Evolutionary conservation across 2,113 vertebrate genomes (phyloP).

Genomic region (Sorex araneus): DNA sequence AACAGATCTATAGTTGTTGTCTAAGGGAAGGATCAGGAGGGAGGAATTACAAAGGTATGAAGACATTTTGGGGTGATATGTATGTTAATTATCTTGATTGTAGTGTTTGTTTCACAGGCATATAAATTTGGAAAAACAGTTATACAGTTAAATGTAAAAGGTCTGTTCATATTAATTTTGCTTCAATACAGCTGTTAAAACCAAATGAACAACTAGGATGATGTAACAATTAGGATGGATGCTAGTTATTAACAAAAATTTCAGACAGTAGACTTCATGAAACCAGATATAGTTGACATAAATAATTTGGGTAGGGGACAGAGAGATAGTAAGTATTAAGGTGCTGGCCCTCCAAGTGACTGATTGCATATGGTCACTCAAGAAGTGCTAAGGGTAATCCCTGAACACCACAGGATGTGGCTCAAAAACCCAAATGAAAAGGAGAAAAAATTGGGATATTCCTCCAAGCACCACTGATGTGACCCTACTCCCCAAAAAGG

Average conservation of each 20-base stretch:
- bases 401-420: too few species aligned
- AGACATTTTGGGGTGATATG: neutral
- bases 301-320: neutral
- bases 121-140: neutral
- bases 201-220: neutral
- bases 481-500: neutral
- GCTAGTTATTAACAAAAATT: neutral
- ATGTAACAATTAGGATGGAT: slow-evolving; percentile 12
- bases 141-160: neutral
- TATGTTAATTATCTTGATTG: neutral
- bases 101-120: neutral
- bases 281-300: neutral
- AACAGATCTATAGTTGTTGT: neutral
- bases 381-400: too few species aligned
- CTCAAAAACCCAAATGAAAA: too few species aligned
- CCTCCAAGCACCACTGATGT: too few species aligned
- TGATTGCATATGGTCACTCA: too few species aligned
- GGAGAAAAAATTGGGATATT: too few species aligned
- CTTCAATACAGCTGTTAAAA: slow-evolving; percentile 34
- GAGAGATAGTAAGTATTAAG: too few species aligned
- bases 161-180: slow-evolving; percentile 31
- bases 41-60: neutral
- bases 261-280: neutral
- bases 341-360: too few species aligned
- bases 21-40: neutral